Conservation (phyloP, 2,888 invertebrate species). For the Heliconius erato region DNA sequence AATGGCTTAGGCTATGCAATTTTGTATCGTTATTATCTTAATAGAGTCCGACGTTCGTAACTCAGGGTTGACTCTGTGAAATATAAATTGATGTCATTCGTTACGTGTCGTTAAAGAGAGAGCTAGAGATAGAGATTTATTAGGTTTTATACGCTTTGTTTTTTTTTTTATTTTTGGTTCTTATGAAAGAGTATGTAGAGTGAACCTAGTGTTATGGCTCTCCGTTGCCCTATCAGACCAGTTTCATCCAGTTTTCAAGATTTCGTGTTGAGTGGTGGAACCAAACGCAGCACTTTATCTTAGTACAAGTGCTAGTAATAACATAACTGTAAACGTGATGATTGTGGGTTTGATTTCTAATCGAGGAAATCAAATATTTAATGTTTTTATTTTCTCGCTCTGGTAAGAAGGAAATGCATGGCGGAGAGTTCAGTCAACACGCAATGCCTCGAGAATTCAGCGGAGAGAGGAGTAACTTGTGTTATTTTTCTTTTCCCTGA, state of each 20-base stretch:
- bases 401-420: too few relatives aligned
- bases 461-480: too few relatives aligned
- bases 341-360: too few relatives aligned
- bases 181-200: neutral
- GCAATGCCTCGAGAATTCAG: too few relatives aligned
- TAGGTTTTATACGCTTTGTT: neutral
- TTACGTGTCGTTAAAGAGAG: neutral
- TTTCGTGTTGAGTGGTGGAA: neutral
- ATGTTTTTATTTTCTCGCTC: too few relatives aligned
- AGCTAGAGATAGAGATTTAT: neutral
- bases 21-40: conserved; percentile 32
- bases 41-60: conserved; percentile 6
- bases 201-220: neutral
- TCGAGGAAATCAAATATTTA: too few relatives aligned
- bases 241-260: too few relatives aligned
- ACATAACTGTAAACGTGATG: too few relatives aligned
- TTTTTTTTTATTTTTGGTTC: neutral
- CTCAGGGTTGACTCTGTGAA: neutral
- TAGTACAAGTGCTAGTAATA: neutral
- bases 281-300: too few relatives aligned
- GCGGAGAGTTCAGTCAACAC: too few relatives aligned
- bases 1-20: conserved; percentile 26
- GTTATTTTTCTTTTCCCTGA: too few relatives aligned
- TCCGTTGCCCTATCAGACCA: neutral
- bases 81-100: neutral